Evolutionary conservation across 2,113 vertebrate genomes (phyloP).

Genomic region (Girardinichthys multiradiatus): DNA sequence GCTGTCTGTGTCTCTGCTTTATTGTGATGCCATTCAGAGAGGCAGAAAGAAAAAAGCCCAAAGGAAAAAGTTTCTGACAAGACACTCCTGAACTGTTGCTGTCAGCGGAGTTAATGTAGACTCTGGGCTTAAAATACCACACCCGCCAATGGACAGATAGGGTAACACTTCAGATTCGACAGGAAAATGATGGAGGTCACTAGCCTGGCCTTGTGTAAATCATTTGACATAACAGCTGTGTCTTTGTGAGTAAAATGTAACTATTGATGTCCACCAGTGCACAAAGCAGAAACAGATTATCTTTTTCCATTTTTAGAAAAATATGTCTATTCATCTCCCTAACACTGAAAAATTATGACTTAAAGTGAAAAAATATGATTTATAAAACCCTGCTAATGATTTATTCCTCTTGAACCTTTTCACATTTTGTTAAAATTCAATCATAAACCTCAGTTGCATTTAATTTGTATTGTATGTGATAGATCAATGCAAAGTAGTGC

Average conservation of each 20-base stretch:
- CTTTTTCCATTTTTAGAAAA: not conserved
- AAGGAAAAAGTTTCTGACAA: conserved; percentile 47
- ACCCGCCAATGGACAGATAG: not conserved
- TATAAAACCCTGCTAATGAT: not conserved
- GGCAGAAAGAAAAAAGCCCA: conserved; percentile 27
- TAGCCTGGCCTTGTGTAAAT: not conserved
- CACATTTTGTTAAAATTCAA: not conserved
- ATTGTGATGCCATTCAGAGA: conserved; percentile 25
- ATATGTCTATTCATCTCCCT: not conserved
- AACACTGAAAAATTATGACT: not conserved
- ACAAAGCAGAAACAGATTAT: not conserved
- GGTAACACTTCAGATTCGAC: not conserved
- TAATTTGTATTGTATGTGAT: no score
- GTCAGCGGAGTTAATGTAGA: conserved; percentile 32
- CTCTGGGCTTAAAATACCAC: not conserved
- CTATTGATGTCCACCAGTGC: not conserved
- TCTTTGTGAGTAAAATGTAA: not conserved
- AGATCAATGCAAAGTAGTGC: no score
- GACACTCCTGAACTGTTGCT: conserved; percentile 31
- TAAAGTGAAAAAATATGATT: not conserved
- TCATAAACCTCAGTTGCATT: not conserved
- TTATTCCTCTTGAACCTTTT: not conserved
- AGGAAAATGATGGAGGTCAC: conserved; percentile 13
- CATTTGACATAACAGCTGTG: not conserved
- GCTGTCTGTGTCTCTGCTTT: conserved; percentile 25